A percentile compares a stretch with the other conserved stretches of the same genome.
Evolutionary conservation across 2,113 vertebrate species (phyloP).

Genomic region (Tupaia tana): DNA sequence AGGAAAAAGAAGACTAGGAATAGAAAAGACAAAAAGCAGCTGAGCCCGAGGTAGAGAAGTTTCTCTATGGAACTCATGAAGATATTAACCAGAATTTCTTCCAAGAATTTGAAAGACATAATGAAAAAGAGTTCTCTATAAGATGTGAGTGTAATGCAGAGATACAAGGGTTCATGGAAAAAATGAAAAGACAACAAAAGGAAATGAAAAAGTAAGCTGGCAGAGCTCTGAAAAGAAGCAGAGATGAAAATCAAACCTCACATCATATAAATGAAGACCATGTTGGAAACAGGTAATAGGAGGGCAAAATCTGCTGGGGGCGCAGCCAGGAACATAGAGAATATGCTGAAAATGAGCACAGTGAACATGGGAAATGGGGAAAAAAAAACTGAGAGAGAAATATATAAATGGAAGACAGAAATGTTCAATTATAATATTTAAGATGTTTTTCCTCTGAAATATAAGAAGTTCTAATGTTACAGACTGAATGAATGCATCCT

Average conservation of each 20-base stretch:
- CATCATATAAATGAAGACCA: neutral
- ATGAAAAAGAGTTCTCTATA: neutral
- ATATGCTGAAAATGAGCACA: neutral
- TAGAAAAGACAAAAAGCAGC: neutral
- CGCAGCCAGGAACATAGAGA: neutral
- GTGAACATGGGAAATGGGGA: neutral
- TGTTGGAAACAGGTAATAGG: neutral
- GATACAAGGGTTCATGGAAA: neutral
- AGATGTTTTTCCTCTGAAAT: neutral
- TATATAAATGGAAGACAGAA: neutral
- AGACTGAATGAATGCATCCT: neutral
- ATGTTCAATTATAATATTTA: neutral
- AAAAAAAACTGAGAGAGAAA: neutral
- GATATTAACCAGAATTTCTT: slow-evolving; percentile 21
- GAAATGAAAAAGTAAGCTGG: slow-evolving; percentile 37
- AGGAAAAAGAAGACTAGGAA: neutral
- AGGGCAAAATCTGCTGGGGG: neutral
- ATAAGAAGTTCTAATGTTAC: neutral
- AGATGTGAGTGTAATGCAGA: neutral
- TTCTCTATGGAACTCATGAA: neutral
- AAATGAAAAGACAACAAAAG: slow-evolving; percentile 47
- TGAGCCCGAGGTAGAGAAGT: neutral
- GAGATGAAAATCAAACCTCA: slow-evolving; percentile 38
- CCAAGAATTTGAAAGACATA: neutral
- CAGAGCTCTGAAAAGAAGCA: slow-evolving; percentile 17